These are phyloP conservation scores for Heliconius aoede DNA, from an alignment of 2,888 invertebrate species.

Conservation along the genomic window DNA sequence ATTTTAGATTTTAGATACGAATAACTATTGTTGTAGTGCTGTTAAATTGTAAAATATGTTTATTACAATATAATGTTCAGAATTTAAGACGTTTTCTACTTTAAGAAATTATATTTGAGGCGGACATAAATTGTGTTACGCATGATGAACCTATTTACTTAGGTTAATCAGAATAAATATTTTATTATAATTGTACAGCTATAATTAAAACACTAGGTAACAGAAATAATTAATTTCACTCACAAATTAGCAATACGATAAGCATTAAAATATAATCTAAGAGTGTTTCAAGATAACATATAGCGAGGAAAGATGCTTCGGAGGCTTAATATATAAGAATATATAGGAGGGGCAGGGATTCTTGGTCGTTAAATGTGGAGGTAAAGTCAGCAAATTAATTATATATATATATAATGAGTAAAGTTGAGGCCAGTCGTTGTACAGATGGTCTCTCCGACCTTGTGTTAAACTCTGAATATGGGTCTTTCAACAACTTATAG, in stretches of 20 bases:
- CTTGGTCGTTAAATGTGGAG: conserved; percentile 19
- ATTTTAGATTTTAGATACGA: conserved; percentile 30
- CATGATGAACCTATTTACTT: not conserved
- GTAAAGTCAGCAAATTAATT: conserved; percentile 19
- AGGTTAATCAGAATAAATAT: not conserved
- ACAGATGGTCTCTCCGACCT: conserved; percentile 40
- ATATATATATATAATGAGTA: no score
- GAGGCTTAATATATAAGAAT: conserved; percentile 70
- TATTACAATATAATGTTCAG: conserved; percentile 1
- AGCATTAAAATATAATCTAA: not conserved
- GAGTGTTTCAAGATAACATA: conserved; percentile 43
- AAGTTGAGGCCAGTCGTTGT: no score
- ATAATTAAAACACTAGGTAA: not conserved
- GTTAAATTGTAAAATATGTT: conserved; percentile 17
- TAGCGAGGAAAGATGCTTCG: not conserved
- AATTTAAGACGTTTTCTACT: conserved; percentile 1
- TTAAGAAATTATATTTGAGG: not conserved
- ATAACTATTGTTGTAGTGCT: conserved; percentile 4
- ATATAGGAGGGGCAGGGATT: conserved; percentile 54
- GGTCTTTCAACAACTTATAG: conserved; percentile 25
- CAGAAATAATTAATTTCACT: not conserved
- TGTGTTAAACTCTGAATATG: conserved; percentile 20
- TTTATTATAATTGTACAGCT: not conserved
- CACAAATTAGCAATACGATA: conserved; percentile 45
- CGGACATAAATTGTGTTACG: not conserved